Conservation (phyloP, 1,140 invertebrate genomes). For the Brachionus rubens region DNA sequence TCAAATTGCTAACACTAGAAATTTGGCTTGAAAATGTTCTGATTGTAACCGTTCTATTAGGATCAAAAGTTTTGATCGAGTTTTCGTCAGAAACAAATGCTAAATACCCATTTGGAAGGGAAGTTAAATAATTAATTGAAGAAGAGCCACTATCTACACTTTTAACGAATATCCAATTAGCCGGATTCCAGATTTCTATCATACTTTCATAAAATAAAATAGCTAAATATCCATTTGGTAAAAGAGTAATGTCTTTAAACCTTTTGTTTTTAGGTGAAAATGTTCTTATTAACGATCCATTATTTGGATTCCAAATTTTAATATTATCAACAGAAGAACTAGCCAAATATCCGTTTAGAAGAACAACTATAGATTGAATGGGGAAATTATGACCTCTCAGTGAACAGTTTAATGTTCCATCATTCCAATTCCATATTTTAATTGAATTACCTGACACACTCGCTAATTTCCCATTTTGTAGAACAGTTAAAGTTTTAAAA, state of each 20-base stretch:
- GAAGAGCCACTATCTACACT: slow-evolving; percentile 62
- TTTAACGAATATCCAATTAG: slow-evolving; percentile 51
- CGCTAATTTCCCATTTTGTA: not conserved
- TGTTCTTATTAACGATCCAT: not conserved
- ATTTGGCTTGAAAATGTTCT: too few relatives aligned
- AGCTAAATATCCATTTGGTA: not conserved
- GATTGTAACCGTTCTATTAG: too few relatives aligned
- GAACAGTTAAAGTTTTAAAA: not conserved
- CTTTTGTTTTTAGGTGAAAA: not conserved
- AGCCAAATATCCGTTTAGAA: not conserved
- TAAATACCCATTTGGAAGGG: too few relatives aligned
- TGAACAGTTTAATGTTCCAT: too few relatives aligned
- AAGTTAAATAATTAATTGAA: too few relatives aligned
- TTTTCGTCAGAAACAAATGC: too few relatives aligned
- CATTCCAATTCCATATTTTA: too few relatives aligned
- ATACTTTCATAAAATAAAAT: not conserved
- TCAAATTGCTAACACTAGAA: too few relatives aligned
- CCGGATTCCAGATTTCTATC: slow-evolving; percentile 57
- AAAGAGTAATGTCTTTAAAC: not conserved
- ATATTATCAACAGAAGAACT: slow-evolving; percentile 1
- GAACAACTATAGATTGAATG: not conserved
- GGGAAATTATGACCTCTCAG: not conserved
- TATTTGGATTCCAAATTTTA: slow-evolving; percentile 20
- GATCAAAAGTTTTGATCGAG: too few relatives aligned
- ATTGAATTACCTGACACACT: too few relatives aligned